Conservation (phyloP, 1,140 invertebrate genomes). For the Antheraea mylitta region DNA sequence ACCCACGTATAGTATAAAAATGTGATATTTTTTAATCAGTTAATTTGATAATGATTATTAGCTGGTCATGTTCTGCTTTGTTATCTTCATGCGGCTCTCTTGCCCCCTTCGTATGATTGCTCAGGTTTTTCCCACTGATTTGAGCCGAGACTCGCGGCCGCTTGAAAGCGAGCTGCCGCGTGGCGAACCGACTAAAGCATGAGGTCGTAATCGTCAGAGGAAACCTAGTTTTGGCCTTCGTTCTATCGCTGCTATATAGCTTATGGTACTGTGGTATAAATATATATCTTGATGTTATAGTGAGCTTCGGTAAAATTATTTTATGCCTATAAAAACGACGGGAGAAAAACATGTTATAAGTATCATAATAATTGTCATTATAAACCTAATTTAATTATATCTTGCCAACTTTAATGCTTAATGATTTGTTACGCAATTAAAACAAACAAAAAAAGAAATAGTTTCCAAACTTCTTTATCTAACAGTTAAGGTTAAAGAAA, state of each 20-base stretch:
- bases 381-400: no score
- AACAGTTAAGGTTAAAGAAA: neutral
- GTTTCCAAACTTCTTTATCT: neutral
- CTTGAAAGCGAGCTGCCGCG: no score
- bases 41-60: neutral
- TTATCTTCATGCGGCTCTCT: neutral
- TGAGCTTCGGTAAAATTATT: no score
- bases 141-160: neutral
- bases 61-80: neutral
- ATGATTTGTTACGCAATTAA: neutral
- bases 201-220: slow-evolving; percentile 7
- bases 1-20: neutral
- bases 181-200: slow-evolving; percentile 7
- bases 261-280: neutral
- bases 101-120: neutral
- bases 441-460: neutral
- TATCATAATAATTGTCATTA: neutral
- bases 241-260: neutral
- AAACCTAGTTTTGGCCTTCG: neutral
- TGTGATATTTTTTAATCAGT: neutral
- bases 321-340: no score
- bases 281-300: neutral
- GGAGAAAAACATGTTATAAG: no score
- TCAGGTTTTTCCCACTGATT: neutral
- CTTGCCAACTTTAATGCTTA: no score